phyloP scores from a whole-genome alignment of 1,140 invertebrate genomes.

The Tetragnatha versicolor region DNA sequence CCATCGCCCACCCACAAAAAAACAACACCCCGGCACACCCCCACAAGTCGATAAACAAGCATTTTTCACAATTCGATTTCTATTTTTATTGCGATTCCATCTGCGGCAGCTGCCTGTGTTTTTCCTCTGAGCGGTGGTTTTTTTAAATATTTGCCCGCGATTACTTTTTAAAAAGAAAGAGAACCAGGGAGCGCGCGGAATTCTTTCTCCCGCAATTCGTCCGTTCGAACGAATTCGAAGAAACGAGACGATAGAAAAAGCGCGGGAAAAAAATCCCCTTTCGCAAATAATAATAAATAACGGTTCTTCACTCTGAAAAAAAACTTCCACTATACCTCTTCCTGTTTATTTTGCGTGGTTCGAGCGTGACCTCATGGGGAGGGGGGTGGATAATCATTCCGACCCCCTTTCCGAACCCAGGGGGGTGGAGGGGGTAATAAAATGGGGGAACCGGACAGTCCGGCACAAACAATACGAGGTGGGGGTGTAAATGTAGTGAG shows the following conservation, averaged over 20 bases:
- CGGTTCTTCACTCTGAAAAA: slow-evolving; percentile 21
- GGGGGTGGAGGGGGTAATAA: slow-evolving; percentile 9
- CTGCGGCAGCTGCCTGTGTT: slow-evolving; percentile 1
- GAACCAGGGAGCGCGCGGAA: too few species aligned
- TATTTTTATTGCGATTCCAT: slow-evolving; percentile 41
- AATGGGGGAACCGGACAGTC: slow-evolving; percentile 28
- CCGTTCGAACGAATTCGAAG: neutral
- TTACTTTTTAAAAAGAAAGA: slow-evolving; percentile 1
- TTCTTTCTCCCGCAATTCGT: neutral
- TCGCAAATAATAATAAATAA: slow-evolving; percentile 52
- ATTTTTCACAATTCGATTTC: slow-evolving; percentile 37
- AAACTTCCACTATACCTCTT: slow-evolving; percentile 23
- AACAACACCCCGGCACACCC: neutral
- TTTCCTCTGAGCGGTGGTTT: slow-evolving; percentile 5
- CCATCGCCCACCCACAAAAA: neutral
- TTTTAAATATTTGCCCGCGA: slow-evolving; percentile 22
- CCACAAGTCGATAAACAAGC: too few species aligned
- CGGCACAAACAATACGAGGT: slow-evolving; percentile 49
- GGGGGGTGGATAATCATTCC: slow-evolving; percentile 1
- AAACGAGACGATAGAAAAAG: slow-evolving; percentile 11
- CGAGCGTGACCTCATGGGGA: slow-evolving; percentile 41
- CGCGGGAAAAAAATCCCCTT: slow-evolving; percentile 22
- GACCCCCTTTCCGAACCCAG: neutral
- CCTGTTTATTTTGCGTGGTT: slow-evolving; percentile 53
- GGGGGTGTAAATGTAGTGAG: slow-evolving; percentile 44